phyloP scores from a whole-genome alignment of 2,888 invertebrate genomes.

The Agonopterix heracliana region DNA sequence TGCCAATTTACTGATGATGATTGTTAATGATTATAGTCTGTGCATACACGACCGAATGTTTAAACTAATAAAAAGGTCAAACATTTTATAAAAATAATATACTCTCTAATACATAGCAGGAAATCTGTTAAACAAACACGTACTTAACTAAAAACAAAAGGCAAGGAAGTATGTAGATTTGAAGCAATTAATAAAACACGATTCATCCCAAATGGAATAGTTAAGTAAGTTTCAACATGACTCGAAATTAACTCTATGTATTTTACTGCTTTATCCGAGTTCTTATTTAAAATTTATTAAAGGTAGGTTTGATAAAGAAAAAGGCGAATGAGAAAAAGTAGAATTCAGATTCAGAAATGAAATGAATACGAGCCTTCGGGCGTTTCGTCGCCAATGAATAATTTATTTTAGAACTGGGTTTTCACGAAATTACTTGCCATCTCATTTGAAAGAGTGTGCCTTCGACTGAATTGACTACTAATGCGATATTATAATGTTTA shows the following conservation, averaged over 20 bases:
- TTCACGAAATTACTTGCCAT: constrained; percentile 71
- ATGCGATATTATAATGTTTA: constrained; percentile 23
- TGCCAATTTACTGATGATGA: too few relatives aligned
- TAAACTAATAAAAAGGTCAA: too few relatives aligned
- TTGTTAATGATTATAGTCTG: too few relatives aligned
- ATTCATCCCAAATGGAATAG: constrained; percentile 10
- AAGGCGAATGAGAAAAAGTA: constrained; percentile 57
- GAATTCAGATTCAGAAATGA: constrained; percentile 73
- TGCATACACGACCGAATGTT: too few relatives aligned
- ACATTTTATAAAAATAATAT: too few relatives aligned
- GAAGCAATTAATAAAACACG: constrained; percentile 9
- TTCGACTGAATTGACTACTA: constrained; percentile 40
- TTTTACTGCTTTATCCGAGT: constrained; percentile 54
- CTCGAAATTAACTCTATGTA: constrained; percentile 20
- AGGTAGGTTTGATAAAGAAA: constrained; percentile 63
- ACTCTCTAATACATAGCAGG: too few relatives aligned
- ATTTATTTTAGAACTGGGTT: constrained; percentile 72
- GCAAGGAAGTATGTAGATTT: not conserved
- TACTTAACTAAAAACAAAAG: too few relatives aligned
- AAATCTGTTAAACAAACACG: too few relatives aligned
- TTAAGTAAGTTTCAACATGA: constrained; percentile 22
- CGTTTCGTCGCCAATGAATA: constrained; percentile 75
- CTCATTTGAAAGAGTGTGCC: constrained; percentile 62
- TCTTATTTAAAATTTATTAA: constrained; percentile 72
- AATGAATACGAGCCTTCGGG: constrained; percentile 72